Base-by-base conservation (phyloP, 1,140 invertebrate genomes). In the Prorops nasuta region DNA sequence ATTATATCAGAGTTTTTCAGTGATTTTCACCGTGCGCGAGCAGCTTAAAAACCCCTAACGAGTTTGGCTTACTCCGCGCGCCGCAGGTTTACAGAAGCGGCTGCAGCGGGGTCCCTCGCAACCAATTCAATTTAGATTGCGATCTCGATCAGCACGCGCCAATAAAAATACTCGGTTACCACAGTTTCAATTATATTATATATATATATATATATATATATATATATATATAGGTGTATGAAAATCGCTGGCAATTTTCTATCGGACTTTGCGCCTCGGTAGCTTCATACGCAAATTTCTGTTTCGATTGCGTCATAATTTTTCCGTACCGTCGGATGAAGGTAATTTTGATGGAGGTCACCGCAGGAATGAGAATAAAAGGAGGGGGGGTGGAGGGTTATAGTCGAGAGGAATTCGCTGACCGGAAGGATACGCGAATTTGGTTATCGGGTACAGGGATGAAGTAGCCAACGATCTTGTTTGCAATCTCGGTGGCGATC, bases 121-220 rank as follows among this genome's bases (percentile, higher is more conserved):
- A 56, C 62, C 63, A 61, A 68, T 68, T 68, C 66, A 69, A 71
- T 71, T 68, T 65, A 71, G 69, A 71, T 71, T 59, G 50, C 55
- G 57, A 71, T 71, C 68, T 69, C 64, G 64, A 66, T 66, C 58
- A 61, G 40, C 56, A 52, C 40, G 48, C 49, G 58, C 48, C 59
- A 68, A 63, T 63, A 66, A 67, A 67, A 67, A 67, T 66, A 67
- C 61, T 42, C 56, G 56, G n/a, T 58, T 56, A n/a, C 60, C 54
- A 57, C 49, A 42, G 45, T 36, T n/a, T n/a, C n/a, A n/a, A n/a
- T n/a, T n/a, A n/a, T n/a, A n/a, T n/a, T n/a, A n/a, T n/a, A n/a
- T n/a, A n/a, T n/a, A n/a, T n/a, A n/a, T n/a, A n/a, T n/a, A n/a
- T n/a, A n/a, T n/a, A n/a, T n/a, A n/a, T n/a, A n/a, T n/a, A n/a